Evolutionary conservation across 2,113 vertebrate genomes (phyloP).

Genomic region (Alethe castanea): DNA sequence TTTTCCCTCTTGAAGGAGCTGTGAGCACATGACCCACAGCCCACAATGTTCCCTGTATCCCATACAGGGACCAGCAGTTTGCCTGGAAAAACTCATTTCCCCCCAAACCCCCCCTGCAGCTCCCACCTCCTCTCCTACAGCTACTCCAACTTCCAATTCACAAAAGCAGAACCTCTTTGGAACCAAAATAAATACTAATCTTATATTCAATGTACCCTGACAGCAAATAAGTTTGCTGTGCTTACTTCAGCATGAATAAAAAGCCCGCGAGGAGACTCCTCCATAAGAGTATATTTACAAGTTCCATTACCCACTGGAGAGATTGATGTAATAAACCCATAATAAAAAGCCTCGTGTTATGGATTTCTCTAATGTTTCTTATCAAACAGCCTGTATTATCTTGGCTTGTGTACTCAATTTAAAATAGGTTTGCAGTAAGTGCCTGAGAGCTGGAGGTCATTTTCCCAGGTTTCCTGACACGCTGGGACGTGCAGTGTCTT

Average conservation of each 20-base stretch:
- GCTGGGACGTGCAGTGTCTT: not conserved
- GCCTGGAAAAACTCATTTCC: not conserved
- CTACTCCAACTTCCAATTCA: conserved; percentile 66
- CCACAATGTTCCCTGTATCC: accelerated
- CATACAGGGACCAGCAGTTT: not conserved
- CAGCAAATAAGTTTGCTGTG: conserved; percentile 88
- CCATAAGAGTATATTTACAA: conserved; percentile 73
- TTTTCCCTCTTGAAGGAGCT: not conserved
- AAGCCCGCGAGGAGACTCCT: conserved; percentile 74
- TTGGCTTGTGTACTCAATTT: conserved; percentile 69
- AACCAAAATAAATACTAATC: conserved; percentile 91
- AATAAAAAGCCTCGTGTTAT: conserved; percentile 74
- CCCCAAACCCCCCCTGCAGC: not conserved
- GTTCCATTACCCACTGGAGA: conserved; percentile 77
- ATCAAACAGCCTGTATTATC: conserved; percentile 70
- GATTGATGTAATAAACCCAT: conserved; percentile 75
- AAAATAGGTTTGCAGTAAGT: conserved; percentile 71
- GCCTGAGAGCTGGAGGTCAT: conserved; percentile 65
- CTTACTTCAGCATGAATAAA: conserved; percentile 90
- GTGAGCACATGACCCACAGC: not conserved
- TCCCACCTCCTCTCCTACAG: conserved; percentile 31
- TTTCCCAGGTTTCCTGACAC: not conserved
- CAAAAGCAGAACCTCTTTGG: conserved; percentile 81
- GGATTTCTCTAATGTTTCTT: conserved; percentile 77
- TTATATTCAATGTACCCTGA: conserved; percentile 92